Conservation (phyloP, 2,113 vertebrate genomes). For the Furnarius figulus region DNA sequence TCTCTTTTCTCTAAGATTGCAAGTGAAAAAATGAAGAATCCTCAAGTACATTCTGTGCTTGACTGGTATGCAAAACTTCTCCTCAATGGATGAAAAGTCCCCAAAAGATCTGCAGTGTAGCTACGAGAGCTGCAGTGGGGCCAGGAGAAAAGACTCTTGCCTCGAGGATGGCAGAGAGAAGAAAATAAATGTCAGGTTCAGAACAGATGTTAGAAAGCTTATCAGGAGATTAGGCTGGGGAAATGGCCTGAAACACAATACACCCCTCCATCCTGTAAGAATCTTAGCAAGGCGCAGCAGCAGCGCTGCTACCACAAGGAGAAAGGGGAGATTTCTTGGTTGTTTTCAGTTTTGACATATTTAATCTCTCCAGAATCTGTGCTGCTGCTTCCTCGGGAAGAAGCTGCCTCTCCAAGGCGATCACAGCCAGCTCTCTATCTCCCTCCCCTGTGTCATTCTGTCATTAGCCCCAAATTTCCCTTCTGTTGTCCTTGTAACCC, state of each 20-base stretch:
- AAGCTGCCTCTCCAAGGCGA: neutral
- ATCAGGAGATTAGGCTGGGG: slow-evolving; percentile 32
- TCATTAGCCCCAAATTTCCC: neutral
- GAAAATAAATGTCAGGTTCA: slow-evolving; percentile 29
- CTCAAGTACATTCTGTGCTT: neutral
- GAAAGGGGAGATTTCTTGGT: neutral
- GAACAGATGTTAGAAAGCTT: slow-evolving; percentile 36
- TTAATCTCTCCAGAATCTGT: neutral
- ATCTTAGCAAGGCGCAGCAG: neutral
- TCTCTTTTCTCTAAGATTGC: neutral
- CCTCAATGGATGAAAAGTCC: neutral
- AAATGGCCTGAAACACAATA: slow-evolving; percentile 40
- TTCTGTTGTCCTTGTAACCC: neutral
- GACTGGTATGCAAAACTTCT: neutral
- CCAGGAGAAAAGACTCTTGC: neutral
- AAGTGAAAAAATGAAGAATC: neutral
- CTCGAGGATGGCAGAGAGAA: neutral
- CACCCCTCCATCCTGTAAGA: neutral
- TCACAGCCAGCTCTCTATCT: neutral
- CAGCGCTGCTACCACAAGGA: neutral
- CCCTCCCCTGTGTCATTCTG: neutral
- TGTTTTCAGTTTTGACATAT: neutral
- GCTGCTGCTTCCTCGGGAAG: neutral
- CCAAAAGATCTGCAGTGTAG: neutral
- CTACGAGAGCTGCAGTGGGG: neutral